Base-by-base conservation (phyloP, 1,140 invertebrate species). In the Antheraea pernyi region DNA sequence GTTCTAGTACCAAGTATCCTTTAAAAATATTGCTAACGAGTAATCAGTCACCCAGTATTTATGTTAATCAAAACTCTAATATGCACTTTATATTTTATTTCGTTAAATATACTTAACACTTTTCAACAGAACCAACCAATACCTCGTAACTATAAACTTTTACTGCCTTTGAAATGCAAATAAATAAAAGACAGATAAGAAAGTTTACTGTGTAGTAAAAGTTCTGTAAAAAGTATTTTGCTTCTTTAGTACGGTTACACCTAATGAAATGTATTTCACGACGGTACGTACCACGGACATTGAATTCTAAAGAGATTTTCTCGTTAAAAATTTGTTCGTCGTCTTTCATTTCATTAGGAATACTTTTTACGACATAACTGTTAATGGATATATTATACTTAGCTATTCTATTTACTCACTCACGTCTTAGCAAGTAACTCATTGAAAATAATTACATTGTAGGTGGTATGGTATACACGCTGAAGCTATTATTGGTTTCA, bases 181-280 rank as follows among this genome's bases (percentile, higher is more conserved):
- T 53, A 53, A 53, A 53, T 53, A 53, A 53, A 53, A 53, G 11
- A 53, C 16, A 53, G 46, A 53, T 53, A 53, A 53, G 46, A 53
- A 53, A 53, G 13, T 53, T 53, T 53, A 53, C 46, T 53, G 13
- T 53, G 46, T 53, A 53, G 9, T 53, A 53, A 53, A 53, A 53
- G 46, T n/a, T 53, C 46, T 53, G 46, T 53, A 53, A 53, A 42
- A 53, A 53, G 46, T 53, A 13, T 53, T 53, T 13, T 53, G 11
- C 46, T 53, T 53, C 46, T 53, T 53, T 53, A 53, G 46, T 53
- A 53, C 16, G 46, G 46, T 13, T 13, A 53, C 46, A 53, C 46
- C 46, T 53, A 53, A 53, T 53, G 46, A 53, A 53, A 53, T 53
- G 46, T 53, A 53, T 53, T 53, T 53, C 11, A 53, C 46, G 46